A percentile compares a stretch with the other conserved stretches of the same genome.
Conservation (phyloP, 92 coral and sea anemone species). For the Diadumene lineata region DNA sequence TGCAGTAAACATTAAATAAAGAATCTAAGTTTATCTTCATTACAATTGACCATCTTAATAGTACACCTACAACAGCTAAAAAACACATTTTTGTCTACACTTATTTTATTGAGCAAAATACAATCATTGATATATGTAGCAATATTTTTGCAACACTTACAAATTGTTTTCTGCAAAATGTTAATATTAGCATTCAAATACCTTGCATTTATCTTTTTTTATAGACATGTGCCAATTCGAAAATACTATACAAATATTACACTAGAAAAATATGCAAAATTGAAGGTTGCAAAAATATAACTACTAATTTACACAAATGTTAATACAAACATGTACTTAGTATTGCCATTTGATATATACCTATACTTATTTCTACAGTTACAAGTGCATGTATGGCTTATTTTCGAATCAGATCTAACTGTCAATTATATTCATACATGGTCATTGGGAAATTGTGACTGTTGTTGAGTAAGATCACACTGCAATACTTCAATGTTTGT, state of each 20-base stretch:
- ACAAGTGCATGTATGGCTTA: no score
- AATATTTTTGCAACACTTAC: conserved; percentile 20
- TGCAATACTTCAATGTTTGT: no score
- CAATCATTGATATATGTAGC: neutral
- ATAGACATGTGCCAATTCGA: conserved; percentile 23
- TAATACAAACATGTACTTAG: conserved; percentile 1
- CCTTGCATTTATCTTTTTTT: neutral
- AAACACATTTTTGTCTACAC: neutral
- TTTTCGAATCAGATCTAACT: no score
- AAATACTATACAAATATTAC: conserved; percentile 26
- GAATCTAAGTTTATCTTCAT: no score
- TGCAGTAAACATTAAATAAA: no score
- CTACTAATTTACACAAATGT: neutral
- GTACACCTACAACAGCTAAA: neutral
- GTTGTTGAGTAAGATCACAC: no score
- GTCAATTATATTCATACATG: no score
- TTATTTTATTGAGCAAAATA: conserved; percentile 6
- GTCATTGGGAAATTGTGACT: no score
- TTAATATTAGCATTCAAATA: conserved; percentile 9
- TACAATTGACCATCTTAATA: no score
- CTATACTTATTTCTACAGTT: no score
- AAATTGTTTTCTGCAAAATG: conserved; percentile 1
- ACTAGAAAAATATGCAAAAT: conserved; percentile 3
- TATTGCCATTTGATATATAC: neutral
- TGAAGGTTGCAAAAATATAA: conserved; percentile 25